Conservation (phyloP, 2,113 vertebrate genomes). For the Psilopsiagon aurifrons region DNA sequence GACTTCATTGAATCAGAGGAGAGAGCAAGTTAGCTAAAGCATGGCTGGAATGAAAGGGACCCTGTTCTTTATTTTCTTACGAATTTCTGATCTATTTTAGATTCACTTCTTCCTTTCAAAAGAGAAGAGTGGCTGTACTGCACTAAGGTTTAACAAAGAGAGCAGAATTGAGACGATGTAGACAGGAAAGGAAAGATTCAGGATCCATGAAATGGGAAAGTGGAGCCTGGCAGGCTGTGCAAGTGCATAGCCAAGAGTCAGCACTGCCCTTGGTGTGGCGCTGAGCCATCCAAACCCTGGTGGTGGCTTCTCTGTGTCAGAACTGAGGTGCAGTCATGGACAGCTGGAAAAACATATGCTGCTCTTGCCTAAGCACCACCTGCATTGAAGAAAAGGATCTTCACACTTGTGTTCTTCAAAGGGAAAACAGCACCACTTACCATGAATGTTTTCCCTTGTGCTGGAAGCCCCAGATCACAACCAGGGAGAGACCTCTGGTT, state of each 20-base stretch:
- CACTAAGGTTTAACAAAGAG: background rate
- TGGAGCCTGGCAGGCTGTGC: background rate
- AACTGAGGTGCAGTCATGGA: background rate
- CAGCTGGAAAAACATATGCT: conserved; percentile 57
- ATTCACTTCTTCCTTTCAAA: background rate
- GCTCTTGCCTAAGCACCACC: conserved; percentile 37
- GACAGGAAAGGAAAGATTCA: background rate
- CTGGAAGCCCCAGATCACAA: background rate
- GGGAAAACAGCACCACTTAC: background rate
- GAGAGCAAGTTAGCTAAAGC: background rate
- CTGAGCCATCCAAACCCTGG: background rate
- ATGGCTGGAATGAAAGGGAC: background rate
- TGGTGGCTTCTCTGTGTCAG: background rate
- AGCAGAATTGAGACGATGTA: background rate
- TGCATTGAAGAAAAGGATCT: background rate
- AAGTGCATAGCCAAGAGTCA: background rate
- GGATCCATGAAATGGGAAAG: background rate
- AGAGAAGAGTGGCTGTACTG: accelerated
- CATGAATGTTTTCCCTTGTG: background rate
- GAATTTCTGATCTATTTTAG: background rate
- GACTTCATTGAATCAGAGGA: background rate
- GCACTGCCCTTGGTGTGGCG: background rate
- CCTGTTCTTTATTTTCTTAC: background rate
- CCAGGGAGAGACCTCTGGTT: background rate
- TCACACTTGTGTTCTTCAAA: background rate